Conservation (phyloP, 2,888 invertebrate genomes). For the Cerastis leucographa region DNA sequence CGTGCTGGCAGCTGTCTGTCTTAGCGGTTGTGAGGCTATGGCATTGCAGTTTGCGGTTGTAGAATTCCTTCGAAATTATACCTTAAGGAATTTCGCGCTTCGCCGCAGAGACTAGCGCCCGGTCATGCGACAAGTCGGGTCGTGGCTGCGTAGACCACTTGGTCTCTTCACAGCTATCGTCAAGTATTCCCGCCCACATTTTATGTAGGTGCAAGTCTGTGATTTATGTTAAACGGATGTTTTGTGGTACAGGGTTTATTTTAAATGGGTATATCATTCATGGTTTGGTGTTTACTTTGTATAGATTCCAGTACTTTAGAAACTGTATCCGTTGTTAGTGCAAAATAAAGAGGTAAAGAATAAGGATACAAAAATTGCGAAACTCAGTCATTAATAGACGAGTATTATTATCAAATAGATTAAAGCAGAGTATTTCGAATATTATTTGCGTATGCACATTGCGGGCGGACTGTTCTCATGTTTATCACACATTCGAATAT, state of each 20-base stretch:
- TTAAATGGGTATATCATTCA: conserved; percentile 54
- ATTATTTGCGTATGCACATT: not conserved
- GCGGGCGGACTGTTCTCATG: not conserved
- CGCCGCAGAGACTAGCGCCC: too few species aligned
- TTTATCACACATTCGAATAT: not conserved
- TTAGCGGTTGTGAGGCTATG: not conserved
- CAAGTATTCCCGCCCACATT: conserved; percentile 22
- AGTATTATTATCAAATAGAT: not conserved
- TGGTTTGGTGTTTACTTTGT: conserved; percentile 42
- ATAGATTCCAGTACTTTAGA: conserved; percentile 42
- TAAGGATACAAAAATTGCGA: not conserved
- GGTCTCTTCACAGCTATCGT: not conserved
- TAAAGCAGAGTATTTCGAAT: not conserved
- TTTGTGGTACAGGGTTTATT: conserved; percentile 72
- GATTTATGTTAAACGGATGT: conserved; percentile 71
- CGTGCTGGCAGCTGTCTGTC: not conserved
- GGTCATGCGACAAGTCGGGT: too few species aligned
- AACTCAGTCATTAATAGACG: not conserved
- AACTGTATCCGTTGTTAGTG: not conserved
- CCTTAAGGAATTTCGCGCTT: too few species aligned
- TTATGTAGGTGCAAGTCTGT: conserved; percentile 74
- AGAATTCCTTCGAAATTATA: not conserved
- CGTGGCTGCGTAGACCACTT: not conserved
- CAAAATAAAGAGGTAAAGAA: conserved; percentile 23
- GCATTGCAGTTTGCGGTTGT: not conserved